Conservation (phyloP, 2,113 vertebrate genomes). For the Rostratula benghalensis region DNA sequence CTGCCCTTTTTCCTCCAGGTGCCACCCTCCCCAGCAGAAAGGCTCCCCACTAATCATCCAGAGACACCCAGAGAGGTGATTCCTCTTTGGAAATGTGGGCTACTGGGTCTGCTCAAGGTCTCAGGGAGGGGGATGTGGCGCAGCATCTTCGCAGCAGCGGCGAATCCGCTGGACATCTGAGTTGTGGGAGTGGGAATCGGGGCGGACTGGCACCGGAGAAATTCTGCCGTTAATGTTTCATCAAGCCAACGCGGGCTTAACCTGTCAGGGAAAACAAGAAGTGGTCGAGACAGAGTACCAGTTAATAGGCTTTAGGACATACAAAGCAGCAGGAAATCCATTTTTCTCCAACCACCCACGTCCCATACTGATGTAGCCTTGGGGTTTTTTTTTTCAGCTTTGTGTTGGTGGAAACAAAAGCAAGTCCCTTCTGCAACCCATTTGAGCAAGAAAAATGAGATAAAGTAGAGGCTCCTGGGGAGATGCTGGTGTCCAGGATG, state of each 20-base stretch:
- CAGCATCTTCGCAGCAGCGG: neutral
- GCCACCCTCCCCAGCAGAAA: too few species aligned
- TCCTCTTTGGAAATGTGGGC: neutral
- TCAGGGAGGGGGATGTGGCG: neutral
- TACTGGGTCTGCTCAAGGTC: rapidly evolving
- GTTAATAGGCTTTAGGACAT: constrained; percentile 48
- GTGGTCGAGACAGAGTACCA: constrained; percentile 17
- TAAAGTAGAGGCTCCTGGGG: neutral
- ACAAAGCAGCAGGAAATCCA: constrained; percentile 52
- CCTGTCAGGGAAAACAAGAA: constrained; percentile 46
- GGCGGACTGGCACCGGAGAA: neutral
- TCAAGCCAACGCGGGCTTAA: constrained; percentile 16
- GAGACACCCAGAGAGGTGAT: neutral
- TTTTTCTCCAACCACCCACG: constrained; percentile 50
- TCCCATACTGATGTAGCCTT: constrained; percentile 37
- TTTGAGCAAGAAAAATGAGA: constrained; percentile 30
- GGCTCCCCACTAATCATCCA: neutral
- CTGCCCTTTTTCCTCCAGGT: neutral
- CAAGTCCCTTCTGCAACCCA: constrained; percentile 27
- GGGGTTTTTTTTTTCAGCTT: neutral
- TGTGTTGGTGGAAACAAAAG: constrained; percentile 59
- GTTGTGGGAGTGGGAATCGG: neutral
- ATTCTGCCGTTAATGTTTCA: neutral
- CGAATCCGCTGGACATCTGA: neutral
- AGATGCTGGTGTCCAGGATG: neutral